phyloP scores from a whole-genome alignment of 2,113 vertebrate genomes.

The Entosphenus tridentatus region DNA sequence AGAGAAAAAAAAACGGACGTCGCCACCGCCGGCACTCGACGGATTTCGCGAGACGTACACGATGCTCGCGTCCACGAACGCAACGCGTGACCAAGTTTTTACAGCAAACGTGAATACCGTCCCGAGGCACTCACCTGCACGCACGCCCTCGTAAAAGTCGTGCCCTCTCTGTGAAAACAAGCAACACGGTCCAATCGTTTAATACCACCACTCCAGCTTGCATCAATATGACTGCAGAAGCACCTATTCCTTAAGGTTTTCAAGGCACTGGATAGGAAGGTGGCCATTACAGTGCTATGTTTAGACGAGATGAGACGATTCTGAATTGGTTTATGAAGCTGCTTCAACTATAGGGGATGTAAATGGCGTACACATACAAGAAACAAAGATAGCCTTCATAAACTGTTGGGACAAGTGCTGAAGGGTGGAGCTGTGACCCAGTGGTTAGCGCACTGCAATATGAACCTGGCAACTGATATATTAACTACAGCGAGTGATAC shows the following conservation, averaged over 20 bases:
- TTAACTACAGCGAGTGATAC: neutral
- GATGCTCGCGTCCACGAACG: slow-evolving; percentile 2
- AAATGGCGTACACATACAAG: neutral
- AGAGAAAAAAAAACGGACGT: slow-evolving; percentile 8
- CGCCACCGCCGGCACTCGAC: neutral
- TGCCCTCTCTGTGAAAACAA: slow-evolving; percentile 30
- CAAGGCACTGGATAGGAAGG: neutral
- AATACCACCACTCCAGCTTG: neutral
- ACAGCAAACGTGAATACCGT: neutral
- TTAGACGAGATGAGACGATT: neutral
- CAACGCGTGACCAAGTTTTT: slow-evolving; percentile 7
- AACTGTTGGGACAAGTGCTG: no score
- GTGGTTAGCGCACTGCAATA: neutral
- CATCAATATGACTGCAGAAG: neutral
- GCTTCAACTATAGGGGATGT: neutral
- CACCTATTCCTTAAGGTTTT: neutral
- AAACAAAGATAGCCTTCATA: no score
- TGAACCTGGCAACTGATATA: slow-evolving; percentile 5
- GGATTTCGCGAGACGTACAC: neutral
- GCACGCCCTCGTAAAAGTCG: slow-evolving; percentile 74
- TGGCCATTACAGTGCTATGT: neutral
- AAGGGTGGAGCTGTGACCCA: neutral
- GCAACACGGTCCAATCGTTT: slow-evolving; percentile 4
- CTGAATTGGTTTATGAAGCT: neutral
- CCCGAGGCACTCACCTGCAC: slow-evolving; percentile 38